Conservation (phyloP, 2,113 vertebrate species). For the Xerus inauris region DNA sequence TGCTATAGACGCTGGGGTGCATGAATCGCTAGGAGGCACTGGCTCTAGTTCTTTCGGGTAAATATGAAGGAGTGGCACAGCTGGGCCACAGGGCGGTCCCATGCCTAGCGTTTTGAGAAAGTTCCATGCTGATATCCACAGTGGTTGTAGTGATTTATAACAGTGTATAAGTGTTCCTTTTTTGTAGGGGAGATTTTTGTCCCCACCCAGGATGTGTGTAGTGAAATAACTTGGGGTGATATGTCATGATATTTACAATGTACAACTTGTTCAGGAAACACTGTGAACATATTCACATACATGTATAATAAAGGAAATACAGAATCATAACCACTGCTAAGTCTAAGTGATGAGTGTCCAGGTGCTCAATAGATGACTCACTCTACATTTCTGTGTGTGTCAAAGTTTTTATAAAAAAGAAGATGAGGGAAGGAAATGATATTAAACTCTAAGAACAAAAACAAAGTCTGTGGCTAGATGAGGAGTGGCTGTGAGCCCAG, state of each 20-base stretch:
- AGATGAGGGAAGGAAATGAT: not conserved
- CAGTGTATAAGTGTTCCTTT: too few relatives aligned
- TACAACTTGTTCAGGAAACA: slow-evolving; percentile 23
- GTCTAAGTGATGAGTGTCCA: not conserved
- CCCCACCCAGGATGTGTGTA: not conserved
- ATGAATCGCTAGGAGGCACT: too few relatives aligned
- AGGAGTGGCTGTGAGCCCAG: not conserved
- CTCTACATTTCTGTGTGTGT: slow-evolving; percentile 8
- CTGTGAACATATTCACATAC: not conserved
- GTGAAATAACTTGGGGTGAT: not conserved
- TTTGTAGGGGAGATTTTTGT: not conserved
- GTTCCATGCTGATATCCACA: too few relatives aligned
- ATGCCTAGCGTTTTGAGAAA: too few relatives aligned
- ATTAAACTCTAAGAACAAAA: not conserved
- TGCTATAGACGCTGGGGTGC: too few relatives aligned
- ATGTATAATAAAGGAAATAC: not conserved
- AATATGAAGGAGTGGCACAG: too few relatives aligned
- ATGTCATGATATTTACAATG: not conserved
- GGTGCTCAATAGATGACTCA: not conserved
- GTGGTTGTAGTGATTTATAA: too few relatives aligned
- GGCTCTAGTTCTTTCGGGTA: too few relatives aligned
- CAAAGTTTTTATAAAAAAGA: not conserved
- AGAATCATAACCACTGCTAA: not conserved
- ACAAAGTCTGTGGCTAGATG: not conserved
- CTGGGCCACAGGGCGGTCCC: too few relatives aligned